Conservation (phyloP, 2,797 vertebrate species). For the Garrulus glandarius region DNA sequence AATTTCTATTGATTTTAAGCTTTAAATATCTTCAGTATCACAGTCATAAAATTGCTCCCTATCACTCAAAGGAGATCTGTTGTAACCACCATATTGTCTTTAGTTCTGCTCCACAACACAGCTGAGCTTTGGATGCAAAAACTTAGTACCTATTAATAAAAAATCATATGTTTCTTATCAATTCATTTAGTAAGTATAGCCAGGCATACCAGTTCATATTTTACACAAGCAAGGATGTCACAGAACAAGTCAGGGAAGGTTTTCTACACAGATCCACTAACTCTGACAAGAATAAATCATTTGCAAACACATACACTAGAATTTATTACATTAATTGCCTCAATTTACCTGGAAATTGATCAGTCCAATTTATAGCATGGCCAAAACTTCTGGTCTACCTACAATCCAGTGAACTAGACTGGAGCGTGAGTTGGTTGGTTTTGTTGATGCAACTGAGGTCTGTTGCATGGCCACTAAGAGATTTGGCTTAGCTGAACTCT, state of each 20-base stretch:
- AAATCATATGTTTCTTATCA: not conserved
- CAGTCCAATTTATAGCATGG: not conserved
- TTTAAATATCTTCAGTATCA: not conserved
- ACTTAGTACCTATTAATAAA: not conserved
- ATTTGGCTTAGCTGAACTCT: not conserved
- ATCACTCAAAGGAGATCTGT: not conserved
- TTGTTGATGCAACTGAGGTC: not conserved
- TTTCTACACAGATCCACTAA: not conserved
- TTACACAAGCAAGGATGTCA: not conserved
- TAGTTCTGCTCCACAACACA: not conserved
- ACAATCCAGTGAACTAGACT: not conserved
- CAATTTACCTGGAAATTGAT: not conserved
- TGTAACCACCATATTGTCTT: not conserved
- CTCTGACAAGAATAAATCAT: not conserved
- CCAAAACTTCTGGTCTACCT: not conserved
- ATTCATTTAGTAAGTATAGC: not conserved
- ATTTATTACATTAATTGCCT: not conserved
- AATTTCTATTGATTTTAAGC: not conserved
- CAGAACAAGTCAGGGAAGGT: not conserved
- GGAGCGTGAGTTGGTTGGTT: not conserved
- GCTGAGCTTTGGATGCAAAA: not conserved
- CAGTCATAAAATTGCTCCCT: not conserved
- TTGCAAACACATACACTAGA: not conserved
- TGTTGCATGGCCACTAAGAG: rapidly evolving
- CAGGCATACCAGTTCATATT: not conserved